phyloP scores from a whole-genome alignment of 2,797 vertebrate genomes.

The Alectoris magna region DNA sequence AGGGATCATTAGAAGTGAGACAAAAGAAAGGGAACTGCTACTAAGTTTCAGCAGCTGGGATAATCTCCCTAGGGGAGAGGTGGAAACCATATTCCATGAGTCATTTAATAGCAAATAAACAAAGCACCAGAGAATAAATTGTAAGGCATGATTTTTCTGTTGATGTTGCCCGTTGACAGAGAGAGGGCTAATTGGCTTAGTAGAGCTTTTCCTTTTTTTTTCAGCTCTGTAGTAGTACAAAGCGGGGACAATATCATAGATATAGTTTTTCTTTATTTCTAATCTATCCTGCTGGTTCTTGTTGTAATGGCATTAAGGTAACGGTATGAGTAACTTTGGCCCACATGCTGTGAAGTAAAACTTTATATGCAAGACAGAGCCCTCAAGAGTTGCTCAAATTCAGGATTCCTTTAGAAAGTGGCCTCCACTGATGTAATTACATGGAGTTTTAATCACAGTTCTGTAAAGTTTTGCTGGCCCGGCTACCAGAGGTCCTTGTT shows the following conservation, averaged over 20 bases:
- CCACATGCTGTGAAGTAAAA: neutral
- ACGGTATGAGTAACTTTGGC: neutral
- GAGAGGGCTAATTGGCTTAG: slow-evolving; percentile 12
- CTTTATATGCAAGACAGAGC: neutral
- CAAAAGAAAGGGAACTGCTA: slow-evolving; percentile 20
- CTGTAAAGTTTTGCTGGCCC: neutral
- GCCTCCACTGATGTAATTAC: neutral
- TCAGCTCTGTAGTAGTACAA: slow-evolving; percentile 1
- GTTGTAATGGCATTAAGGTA: neutral
- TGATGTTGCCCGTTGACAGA: slow-evolving; percentile 13
- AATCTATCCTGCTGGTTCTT: neutral
- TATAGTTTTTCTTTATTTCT: slow-evolving; percentile 5
- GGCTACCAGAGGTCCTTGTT: neutral
- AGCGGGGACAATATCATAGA: neutral
- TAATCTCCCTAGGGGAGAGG: slow-evolving; percentile 47
- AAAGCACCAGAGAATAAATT: slow-evolving; percentile 62
- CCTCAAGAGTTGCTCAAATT: neutral
- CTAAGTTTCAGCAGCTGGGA: slow-evolving; percentile 67
- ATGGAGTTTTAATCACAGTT: neutral
- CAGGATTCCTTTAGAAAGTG: neutral
- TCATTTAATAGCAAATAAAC: slow-evolving; percentile 70
- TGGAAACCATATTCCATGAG: slow-evolving; percentile 57
- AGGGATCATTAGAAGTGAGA: slow-evolving; percentile 48
- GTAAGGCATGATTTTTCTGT: neutral
- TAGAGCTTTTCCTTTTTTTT: slow-evolving; percentile 45